Base-by-base conservation (phyloP, 1,140 invertebrate species). In the Mylabris phalerata region DNA sequence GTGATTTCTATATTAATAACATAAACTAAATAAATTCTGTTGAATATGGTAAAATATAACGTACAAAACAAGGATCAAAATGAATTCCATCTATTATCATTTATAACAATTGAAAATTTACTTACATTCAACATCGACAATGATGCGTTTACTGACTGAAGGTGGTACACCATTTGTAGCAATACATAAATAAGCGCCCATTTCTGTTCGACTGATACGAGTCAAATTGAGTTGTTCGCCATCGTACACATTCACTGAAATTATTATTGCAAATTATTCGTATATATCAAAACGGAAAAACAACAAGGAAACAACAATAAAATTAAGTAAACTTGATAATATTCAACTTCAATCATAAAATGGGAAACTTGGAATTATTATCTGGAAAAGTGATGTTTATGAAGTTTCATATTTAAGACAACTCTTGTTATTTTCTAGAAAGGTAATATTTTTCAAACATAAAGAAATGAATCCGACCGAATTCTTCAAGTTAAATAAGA, bases 91-190 rank as follows among this genome's bases (percentile, higher is more conserved):
- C 32, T 32, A 32, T 32, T 32, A 7, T 19, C 19, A 19, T 32
- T 32, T 32, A 4, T 32, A 32, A 40, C 11, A 42, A 55, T 41
- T 32, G 32, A 59, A 64, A 25, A 62, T 64, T 64, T 64, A 88
- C 88, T 91, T 77, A 92, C 89, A 92, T 81, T 92, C 89, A 57
- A 91, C 89, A 73, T 90, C 88, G n/a, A 91, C 82, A 66, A 87
- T 89, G 72, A 91, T 91, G 67, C 89, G 81, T 78, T 92, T 93
- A 73, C 88, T 91, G 65, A 92, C 89, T 2, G 89, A 91, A 10
- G 90, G 90, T 10, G 90, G 90, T 6, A 93, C 88, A 26, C 89
- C 88, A 65, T 91, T 90, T 40, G 84, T 88, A 43, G 88, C 88
- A 69, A 88, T 90, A 73, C 88, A 90, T 19, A 90, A 79, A 78